Conservation (phyloP, 2,113 vertebrate species). For the Brachionichthys hirsutus region DNA sequence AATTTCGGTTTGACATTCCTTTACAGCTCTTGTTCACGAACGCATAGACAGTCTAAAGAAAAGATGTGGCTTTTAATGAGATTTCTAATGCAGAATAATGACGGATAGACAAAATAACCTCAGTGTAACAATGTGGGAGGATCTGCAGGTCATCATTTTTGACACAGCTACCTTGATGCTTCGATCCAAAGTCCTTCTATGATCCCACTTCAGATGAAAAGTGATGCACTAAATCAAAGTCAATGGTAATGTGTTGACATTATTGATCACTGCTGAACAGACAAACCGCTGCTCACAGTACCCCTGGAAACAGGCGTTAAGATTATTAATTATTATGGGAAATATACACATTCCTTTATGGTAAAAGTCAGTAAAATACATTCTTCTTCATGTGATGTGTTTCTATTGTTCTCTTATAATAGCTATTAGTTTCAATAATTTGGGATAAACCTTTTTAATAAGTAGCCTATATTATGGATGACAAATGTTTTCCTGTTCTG, state of each 20-base stretch:
- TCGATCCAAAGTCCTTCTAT: conserved; percentile 25
- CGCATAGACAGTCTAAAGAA: background rate
- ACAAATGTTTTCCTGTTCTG: conserved; percentile 19
- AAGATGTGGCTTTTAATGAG: too few species aligned
- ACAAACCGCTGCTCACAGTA: background rate
- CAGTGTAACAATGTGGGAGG: background rate
- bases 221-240: background rate
- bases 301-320: background rate
- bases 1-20: background rate
- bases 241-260: background rate
- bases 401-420: too few species aligned
- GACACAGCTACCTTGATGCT: conserved; percentile 7
- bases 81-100: conserved; percentile 1
- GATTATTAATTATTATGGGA: background rate
- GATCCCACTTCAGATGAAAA: background rate
- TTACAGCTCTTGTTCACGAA: background rate
- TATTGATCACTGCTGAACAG: background rate
- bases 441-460: conserved; percentile 12
- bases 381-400: background rate
- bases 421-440: background rate
- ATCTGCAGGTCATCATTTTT: background rate
- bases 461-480: conserved; percentile 6
- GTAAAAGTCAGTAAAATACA: background rate
- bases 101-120: background rate
- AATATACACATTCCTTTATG: background rate